phyloP scores from a whole-genome alignment of 1,140 invertebrate genomes.

The Lasaia peninsularis region DNA sequence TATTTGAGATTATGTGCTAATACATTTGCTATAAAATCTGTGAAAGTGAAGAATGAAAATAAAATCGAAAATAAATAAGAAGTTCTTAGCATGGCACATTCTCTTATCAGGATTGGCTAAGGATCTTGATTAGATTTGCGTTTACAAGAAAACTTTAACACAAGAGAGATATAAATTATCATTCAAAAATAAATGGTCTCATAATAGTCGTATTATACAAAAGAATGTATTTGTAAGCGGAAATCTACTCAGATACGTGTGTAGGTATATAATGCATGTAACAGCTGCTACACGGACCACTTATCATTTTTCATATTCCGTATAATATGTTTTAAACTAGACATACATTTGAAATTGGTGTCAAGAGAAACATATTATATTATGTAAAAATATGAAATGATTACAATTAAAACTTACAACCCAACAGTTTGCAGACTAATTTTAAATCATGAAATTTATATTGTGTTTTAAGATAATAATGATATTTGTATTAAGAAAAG shows the following conservation, averaged over 20 bases:
- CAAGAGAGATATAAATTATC: background rate
- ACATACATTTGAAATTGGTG: conserved; percentile 56
- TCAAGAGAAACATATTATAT: conserved; percentile 33
- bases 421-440: no score
- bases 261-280: conserved; percentile 66
- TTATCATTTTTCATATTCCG: conserved; percentile 1
- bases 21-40: conserved; percentile 49
- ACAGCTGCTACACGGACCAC: conserved; percentile 64
- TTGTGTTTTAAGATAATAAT: no score
- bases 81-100: conserved; percentile 75
- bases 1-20: conserved; percentile 55
- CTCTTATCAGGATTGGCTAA: conserved; percentile 71
- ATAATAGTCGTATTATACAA: background rate
- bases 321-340: conserved; percentile 3
- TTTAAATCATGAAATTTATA: no score
- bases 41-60: conserved; percentile 68
- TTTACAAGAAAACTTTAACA: conserved; percentile 29
- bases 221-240: conserved; percentile 37
- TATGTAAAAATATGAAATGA: background rate
- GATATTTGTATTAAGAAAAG: no score
- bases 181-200: background rate
- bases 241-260: conserved; percentile 62
- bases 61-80: conserved; percentile 69
- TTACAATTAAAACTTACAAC: no score
- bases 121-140: conserved; percentile 52